Evolutionary conservation across 2,797 vertebrate species (phyloP), one percentile per base, ranked within the genome.

Genomic region (Zonotrichia albicollis): DNA sequence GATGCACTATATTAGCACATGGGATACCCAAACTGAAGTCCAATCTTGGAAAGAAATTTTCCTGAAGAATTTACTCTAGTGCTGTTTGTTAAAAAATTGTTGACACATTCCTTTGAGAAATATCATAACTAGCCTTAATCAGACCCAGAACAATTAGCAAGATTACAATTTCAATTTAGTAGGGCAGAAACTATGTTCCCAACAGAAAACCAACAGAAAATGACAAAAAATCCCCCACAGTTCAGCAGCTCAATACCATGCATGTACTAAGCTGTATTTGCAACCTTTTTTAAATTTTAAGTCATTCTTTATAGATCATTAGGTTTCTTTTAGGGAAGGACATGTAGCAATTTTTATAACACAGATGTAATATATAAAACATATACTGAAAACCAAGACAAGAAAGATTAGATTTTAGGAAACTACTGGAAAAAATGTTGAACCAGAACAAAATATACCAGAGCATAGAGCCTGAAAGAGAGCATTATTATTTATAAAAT

Each of bases 371-470:
- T 13, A 76, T 8, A 55, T 8, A 76, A 72, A 82, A 91, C 12
- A 18, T 30, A 29, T 32, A 62, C 10, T 36, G 27, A 79, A 87
- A 92, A 76, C 11, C 61, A 90, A 64, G 46, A 64, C 4, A 27
- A 57, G 34, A 76, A 73, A 82, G 11, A 90, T 45, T 40, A 66
- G 43, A 78, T 21, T 58, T 96, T 42, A 81, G 62, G n/a, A 93
- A 89, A 72, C 0, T 0, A 72, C 15, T 55, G 72, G 50, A 53
- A 87, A 87, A 91, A 79, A 54, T 10, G 8, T n/a, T 78, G 42
- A 90, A 87, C 5, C 14, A 87, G 58, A 83, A 68, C 14, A 71
- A 92, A 50, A 50, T 30, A 68, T 4, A 43, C 6, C 61, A 76
- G 46, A 94, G 23, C 60, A 78, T 0, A 70, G 9, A 88, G 36